A percentile compares a stretch with the other conserved stretches of the same genome.
These are phyloP conservation scores for Neolamprologus variostigma DNA, from an alignment of 2,113 vertebrate species.

Conservation along the genomic window DNA sequence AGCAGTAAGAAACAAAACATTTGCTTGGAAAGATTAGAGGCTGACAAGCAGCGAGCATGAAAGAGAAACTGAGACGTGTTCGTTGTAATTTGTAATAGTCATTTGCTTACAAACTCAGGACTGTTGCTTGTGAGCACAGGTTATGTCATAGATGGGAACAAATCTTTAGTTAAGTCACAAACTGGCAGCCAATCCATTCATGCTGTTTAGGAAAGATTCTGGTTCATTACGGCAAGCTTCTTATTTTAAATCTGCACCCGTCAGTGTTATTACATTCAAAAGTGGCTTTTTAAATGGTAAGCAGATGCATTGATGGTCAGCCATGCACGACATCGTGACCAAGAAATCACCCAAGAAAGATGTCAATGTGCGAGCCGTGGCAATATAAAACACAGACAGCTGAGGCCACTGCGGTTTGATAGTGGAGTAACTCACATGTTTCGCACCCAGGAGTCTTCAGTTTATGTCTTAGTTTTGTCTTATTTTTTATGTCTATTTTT, in stretches of 20 bases:
- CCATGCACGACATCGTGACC: not conserved
- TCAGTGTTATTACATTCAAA: not conserved
- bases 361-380: not conserved
- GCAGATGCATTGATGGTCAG: not conserved
- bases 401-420: not conserved
- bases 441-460: not conserved
- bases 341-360: not conserved
- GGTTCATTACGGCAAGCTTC: not conserved
- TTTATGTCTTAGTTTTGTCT: not conserved
- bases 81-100: not conserved
- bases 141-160: not conserved
- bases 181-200: not conserved
- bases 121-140: not conserved
- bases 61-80: not conserved
- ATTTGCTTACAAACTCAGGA: not conserved
- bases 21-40: slow-evolving; percentile 12
- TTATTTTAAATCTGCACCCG: not conserved
- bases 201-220: not conserved
- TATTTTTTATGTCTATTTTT: not conserved
- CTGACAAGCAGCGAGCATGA: not conserved
- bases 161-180: not conserved
- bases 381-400: not conserved
- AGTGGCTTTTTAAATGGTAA: not conserved
- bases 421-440: not conserved
- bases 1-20: slow-evolving; percentile 34